Conservation (phyloP, 2,888 invertebrate genomes). For the Lasioglossum malachurum region DNA sequence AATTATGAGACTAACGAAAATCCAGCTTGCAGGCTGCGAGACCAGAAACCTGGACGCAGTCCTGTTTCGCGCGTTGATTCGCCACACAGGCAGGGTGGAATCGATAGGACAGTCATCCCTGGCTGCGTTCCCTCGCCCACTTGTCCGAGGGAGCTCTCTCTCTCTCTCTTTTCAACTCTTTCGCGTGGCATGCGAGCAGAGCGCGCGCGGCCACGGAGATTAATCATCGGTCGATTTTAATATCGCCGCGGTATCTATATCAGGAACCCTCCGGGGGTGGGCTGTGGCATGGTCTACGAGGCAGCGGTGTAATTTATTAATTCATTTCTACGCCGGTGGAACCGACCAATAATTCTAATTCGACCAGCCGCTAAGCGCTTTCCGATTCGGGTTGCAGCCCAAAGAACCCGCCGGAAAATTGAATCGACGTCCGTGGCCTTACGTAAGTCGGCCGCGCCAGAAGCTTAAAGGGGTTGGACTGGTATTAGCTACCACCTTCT, state of each 20-base stretch:
- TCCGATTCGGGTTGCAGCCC: constrained; percentile 64
- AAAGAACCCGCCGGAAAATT: constrained; percentile 61
- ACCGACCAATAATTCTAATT: constrained; percentile 75
- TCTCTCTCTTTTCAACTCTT: constrained; percentile 19
- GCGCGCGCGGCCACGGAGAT: constrained; percentile 63
- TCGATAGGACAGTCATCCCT: constrained; percentile 67
- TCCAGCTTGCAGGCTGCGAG: background rate
- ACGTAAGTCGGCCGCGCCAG: constrained; percentile 58
- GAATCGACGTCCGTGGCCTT: constrained; percentile 66
- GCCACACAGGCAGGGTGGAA: constrained; percentile 53
- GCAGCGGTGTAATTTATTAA: constrained; percentile 76
- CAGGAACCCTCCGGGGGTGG: background rate
- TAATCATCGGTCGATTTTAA: constrained; percentile 80
- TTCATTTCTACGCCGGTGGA: constrained; percentile 69
- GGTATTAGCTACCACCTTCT: constrained; percentile 58
- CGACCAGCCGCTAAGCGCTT: constrained; percentile 74
- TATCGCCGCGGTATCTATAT: constrained; percentile 71
- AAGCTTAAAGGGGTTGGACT: constrained; percentile 67
- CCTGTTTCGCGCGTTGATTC: background rate
- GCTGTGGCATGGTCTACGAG: background rate
- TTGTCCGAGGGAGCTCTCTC: background rate
- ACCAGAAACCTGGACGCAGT: background rate
- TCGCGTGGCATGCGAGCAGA: constrained; percentile 29
- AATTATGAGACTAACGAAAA: background rate
- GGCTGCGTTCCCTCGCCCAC: background rate